These are phyloP conservation scores for Indicator indicator DNA, from an alignment of 2,113 vertebrate species.

Conservation along the genomic window DNA sequence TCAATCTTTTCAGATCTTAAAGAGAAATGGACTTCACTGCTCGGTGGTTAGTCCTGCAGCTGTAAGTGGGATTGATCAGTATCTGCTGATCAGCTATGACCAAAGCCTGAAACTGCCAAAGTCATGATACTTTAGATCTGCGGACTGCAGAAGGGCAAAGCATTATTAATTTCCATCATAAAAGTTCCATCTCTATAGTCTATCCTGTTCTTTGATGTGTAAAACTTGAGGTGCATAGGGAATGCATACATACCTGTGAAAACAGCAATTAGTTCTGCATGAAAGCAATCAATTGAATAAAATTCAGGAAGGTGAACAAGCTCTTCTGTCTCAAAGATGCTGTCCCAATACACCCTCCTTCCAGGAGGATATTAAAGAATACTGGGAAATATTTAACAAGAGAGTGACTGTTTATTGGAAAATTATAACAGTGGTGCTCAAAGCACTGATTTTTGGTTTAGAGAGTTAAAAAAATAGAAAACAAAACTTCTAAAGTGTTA, in stretches of 20 bases:
- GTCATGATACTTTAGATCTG: background rate
- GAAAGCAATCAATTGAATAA: background rate
- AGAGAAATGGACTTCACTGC: background rate
- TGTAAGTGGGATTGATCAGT: background rate
- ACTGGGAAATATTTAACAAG: background rate
- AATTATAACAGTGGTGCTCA: background rate
- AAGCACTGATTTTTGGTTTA: background rate
- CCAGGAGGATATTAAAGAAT: background rate
- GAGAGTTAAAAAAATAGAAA: background rate
- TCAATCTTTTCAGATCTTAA: background rate
- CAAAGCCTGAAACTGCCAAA: background rate
- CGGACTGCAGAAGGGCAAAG: conserved; percentile 2
- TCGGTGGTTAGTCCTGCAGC: background rate
- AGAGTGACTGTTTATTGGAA: background rate
- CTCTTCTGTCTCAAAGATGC: background rate
- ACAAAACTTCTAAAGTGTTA: background rate
- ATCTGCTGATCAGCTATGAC: background rate
- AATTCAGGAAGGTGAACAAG: background rate
- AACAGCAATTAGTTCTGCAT: conserved; percentile 11
- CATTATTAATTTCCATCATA: background rate
- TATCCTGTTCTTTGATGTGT: background rate
- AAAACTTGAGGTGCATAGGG: background rate
- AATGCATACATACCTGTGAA: background rate
- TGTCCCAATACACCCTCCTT: background rate
- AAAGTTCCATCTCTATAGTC: background rate